A percentile compares a stretch with the other conserved stretches of the same genome.
phyloP scores from a whole-genome alignment of 92 coral and sea anemone species.

The Bergia puertoricense region DNA sequence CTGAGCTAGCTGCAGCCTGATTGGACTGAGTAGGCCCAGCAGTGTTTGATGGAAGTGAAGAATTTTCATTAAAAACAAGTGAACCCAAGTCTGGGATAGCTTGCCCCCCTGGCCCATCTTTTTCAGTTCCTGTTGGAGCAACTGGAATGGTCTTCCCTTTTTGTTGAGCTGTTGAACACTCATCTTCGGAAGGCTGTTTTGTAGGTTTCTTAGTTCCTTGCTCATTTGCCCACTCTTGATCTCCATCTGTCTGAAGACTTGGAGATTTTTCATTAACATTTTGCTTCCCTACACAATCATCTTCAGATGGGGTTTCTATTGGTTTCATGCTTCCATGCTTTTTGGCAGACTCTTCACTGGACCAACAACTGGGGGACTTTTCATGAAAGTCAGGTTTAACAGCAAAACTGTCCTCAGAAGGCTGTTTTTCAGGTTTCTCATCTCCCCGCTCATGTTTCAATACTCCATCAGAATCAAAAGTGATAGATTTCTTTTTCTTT shows the following conservation, averaged over 20 bases:
- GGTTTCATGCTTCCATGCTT: not conserved
- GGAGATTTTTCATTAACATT: too few species aligned
- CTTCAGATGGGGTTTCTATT: not conserved
- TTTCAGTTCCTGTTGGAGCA: slow-evolving; percentile 1
- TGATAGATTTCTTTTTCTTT: not conserved
- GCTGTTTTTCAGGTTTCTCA: not conserved
- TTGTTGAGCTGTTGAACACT: not conserved
- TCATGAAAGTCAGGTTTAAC: not conserved
- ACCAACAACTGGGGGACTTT: not conserved
- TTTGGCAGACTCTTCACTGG: not conserved
- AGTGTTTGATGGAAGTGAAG: too few species aligned
- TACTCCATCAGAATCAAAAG: not conserved
- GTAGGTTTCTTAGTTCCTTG: not conserved
- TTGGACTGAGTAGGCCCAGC: not conserved
- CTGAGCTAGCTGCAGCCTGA: not conserved
- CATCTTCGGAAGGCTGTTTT: slow-evolving; percentile 31
- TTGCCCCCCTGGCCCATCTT: slow-evolving; percentile 20
- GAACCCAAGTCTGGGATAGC: slow-evolving; percentile 25
- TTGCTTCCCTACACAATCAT: not conserved
- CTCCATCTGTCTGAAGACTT: not conserved
- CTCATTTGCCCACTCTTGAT: not conserved
- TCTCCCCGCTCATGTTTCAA: not conserved
- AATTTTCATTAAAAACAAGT: not conserved
- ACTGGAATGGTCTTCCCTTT: slow-evolving; percentile 19
- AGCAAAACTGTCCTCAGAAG: not conserved